Evolutionary conservation across 2,797 vertebrate species (phyloP).

Genomic region (Microchirus variegatus): DNA sequence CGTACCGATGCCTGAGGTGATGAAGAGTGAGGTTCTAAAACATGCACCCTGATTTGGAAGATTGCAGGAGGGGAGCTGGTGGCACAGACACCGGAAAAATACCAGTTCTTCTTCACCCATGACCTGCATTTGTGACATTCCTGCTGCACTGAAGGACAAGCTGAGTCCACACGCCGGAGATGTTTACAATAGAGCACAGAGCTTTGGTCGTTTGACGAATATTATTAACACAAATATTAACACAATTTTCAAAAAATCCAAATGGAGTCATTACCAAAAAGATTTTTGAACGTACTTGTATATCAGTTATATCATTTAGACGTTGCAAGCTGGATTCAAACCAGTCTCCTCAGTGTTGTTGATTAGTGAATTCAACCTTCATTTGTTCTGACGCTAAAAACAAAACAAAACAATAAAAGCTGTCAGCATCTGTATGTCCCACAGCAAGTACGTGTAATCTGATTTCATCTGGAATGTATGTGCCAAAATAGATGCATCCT

Average conservation of each 20-base stretch:
- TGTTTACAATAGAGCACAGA: slow-evolving; percentile 44
- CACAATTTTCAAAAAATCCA: too few species aligned
- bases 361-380: slow-evolving; percentile 1
- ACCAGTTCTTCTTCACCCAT: slow-evolving; percentile 74
- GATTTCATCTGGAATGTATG: slow-evolving; percentile 22
- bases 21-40: slow-evolving; percentile 46
- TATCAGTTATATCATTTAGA: too few species aligned
- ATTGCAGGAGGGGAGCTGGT: slow-evolving; percentile 41
- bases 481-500: slow-evolving; percentile 46
- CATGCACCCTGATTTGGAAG: slow-evolving; percentile 47
- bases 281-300: background rate
- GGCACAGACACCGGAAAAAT: slow-evolving; percentile 77
- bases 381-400: slow-evolving; percentile 32
- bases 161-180: slow-evolving; percentile 11
- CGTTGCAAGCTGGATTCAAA: background rate
- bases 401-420: slow-evolving; percentile 57
- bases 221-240: too few species aligned
- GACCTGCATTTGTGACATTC: slow-evolving; percentile 77
- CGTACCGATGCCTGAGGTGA: slow-evolving; percentile 7
- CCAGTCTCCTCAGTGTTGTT: slow-evolving; percentile 11
- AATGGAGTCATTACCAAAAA: too few species aligned
- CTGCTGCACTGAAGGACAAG: slow-evolving; percentile 61
- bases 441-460: slow-evolving; percentile 32
- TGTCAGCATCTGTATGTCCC: slow-evolving; percentile 43
- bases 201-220: slow-evolving; percentile 6